Base-by-base conservation (phyloP, 2,113 vertebrate species). In the Machaerirhynchus nigripectus region DNA sequence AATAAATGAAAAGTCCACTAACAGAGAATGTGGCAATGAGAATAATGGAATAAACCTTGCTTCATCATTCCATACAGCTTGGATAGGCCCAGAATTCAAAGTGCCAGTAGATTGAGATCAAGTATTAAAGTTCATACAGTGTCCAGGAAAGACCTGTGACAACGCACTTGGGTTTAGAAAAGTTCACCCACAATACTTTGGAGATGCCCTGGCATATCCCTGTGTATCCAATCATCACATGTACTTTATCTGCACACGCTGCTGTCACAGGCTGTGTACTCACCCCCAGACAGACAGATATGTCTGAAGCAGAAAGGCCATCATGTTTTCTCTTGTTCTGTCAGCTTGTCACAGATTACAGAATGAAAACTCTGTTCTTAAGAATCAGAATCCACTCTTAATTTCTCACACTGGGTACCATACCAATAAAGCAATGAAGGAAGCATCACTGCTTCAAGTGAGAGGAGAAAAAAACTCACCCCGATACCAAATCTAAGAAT, bases 341-440 rank as follows among this genome's bases (percentile, higher is more conserved):
- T 81, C 86, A 90, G 26, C 68, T 84, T 96, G 90, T 89, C 92
- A 89, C 19, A 75, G 71, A 89, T 59, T 61, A 82, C 37, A 93
- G 78, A 94, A 74, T 56, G 82, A 88, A 90, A 85, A 88, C 82
- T 67, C 55, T 80, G 8, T 40, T 90, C n/a, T 39, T 31, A 40
- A 8, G 35, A 74, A 37, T 59, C 31, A 1, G 18, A 42, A 74
- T 28, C 30, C 55, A 47, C 46, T 77, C 55, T 23, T 61, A 80
- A 89, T 80, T 85, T 77, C 92, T 88, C 55, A 86, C 12, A 28
- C 4, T 39, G 44, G 30, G 15, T 44, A 61, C 22, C 18, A 3
- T 8, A 42, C n/a, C 56, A 88, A 24, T 39, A 49, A 75, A 84
- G 55, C 1, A 10, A 42, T 33, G 59, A 91, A 11, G 30, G 73